These are phyloP conservation scores for Mormyrus lacerda DNA, from an alignment of 2,113 vertebrate species.

Conservation along the genomic window DNA sequence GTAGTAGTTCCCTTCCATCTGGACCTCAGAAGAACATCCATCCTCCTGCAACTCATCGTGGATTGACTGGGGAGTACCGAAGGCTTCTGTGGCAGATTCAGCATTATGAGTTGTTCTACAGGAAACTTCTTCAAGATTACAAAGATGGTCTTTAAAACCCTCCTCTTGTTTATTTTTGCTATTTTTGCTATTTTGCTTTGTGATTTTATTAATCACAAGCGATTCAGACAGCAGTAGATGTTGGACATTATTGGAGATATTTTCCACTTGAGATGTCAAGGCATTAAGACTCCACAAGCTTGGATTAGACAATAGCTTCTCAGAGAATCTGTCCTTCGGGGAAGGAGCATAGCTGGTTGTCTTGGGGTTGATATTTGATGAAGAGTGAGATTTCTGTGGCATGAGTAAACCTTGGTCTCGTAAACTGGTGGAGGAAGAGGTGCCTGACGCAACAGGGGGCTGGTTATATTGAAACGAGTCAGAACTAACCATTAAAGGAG, in stretches of 20 bases:
- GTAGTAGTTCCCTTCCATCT: conserved; percentile 80
- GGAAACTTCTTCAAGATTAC: conserved; percentile 68
- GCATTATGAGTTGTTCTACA: conserved; percentile 72
- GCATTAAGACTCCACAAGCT: conserved; percentile 93
- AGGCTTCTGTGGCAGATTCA: conserved; percentile 70
- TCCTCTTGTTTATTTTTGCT: conserved; percentile 70
- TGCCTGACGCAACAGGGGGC: conserved; percentile 66
- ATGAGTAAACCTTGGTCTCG: conserved; percentile 84
- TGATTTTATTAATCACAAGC: conserved; percentile 77
- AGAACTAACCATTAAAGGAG: conserved; percentile 88
- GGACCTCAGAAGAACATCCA: conserved; percentile 90
- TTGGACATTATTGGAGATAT: conserved; percentile 94
- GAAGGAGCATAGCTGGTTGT: conserved; percentile 71
- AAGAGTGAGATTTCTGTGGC: conserved; percentile 70
- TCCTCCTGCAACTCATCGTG: conserved; percentile 77
- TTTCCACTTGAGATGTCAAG: conserved; percentile 95
- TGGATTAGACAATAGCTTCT: conserved; percentile 85
- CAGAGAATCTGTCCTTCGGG: conserved; percentile 85
- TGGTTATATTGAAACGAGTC: conserved; percentile 88
- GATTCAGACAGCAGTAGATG: conserved; percentile 89
- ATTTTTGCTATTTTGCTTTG: conserved; percentile 71
- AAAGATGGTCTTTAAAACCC: conserved; percentile 75
- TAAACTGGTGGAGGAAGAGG: conserved; percentile 61
- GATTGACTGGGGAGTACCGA: conserved; percentile 74
- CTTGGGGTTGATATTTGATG: conserved; percentile 64